Evolutionary conservation across 2,113 vertebrate species (phyloP).

Genomic region (Eurystomus gularis): DNA sequence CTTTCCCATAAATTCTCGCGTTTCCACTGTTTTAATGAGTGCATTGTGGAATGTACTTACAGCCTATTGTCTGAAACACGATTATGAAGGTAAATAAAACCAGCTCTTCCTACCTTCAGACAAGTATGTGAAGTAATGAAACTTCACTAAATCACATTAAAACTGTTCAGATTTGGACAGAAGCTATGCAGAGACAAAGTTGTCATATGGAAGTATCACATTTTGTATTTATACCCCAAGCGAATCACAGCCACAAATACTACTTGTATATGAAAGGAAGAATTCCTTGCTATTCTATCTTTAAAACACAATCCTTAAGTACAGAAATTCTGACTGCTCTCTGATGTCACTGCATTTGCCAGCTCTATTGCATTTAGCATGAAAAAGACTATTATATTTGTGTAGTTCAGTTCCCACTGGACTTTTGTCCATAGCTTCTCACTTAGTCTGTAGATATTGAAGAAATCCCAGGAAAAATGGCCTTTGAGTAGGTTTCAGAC

Average conservation of each 20-base stretch:
- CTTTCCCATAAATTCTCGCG: neutral
- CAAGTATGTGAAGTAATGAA: neutral
- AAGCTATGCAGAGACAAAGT: neutral
- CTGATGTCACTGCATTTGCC: rapidly evolving
- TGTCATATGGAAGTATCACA: neutral
- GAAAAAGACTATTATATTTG: neutral
- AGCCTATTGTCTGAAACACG: neutral
- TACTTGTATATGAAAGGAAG: neutral
- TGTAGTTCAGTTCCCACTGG: neutral
- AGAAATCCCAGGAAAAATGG: neutral
- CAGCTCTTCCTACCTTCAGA: neutral
- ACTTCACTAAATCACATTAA: neutral
- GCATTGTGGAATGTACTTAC: neutral
- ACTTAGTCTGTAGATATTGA: neutral
- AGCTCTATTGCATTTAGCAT: neutral
- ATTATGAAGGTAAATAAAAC: neutral
- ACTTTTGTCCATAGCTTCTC: neutral
- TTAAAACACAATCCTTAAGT: neutral
- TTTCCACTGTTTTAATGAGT: neutral
- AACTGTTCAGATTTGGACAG: neutral
- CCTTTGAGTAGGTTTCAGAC: neutral
- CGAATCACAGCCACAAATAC: neutral
- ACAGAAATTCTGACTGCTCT: neutral
- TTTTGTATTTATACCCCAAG: neutral
- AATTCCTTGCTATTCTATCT: neutral